Evolutionary conservation across 2,888 invertebrate genomes (phyloP), one percentile per base, ranked within the genome.

Genomic region (Drosophila siamana): DNA sequence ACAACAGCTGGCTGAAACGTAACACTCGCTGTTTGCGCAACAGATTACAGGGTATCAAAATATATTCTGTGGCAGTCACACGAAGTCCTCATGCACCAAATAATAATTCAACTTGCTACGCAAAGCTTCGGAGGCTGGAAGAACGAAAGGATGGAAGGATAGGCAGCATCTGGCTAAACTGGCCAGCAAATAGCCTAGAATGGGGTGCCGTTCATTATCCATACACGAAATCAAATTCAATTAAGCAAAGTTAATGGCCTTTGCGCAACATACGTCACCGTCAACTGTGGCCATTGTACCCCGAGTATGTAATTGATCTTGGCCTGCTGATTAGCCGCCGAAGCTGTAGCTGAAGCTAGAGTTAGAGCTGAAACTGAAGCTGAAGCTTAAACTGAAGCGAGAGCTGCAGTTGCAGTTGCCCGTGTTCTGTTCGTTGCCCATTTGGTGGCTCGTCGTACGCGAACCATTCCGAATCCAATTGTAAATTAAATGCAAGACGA

Each of bases 211-310:
- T 77, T 79, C 68, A 85, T 76, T 85, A 83, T 83, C 83, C 80
- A 68, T 73, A 69, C 78, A 72, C 56, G 68, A 80, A 80, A 85
- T 83, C 83, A 80, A 80, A 85, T 83, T 85, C 83, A 83, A 83
- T 83, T 83, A 83, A 83, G 80, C 82, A 82, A 78, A 78, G 82
- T 82, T 83, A 83, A 85, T 83, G 82, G 85, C 80, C 80, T 80
- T 69, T 67, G 85, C 71, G 62, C 80, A 74, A 74, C 78, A 78
- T 71, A 72, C 77, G 74, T 82, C 80, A 82, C 57, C 70, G 68
- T 67, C 61, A 74, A 69, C 61, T 43, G 57, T 52, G 41, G 61
- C 63, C 72, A 75, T 75, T 63, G 78, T 60, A 33, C 33, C 28
- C 28, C 33, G 33, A 33, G 33, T 33, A 73, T 69, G 78, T 78